Conservation (phyloP, 2,113 vertebrate species). For the Leptobrachium leishanense region DNA sequence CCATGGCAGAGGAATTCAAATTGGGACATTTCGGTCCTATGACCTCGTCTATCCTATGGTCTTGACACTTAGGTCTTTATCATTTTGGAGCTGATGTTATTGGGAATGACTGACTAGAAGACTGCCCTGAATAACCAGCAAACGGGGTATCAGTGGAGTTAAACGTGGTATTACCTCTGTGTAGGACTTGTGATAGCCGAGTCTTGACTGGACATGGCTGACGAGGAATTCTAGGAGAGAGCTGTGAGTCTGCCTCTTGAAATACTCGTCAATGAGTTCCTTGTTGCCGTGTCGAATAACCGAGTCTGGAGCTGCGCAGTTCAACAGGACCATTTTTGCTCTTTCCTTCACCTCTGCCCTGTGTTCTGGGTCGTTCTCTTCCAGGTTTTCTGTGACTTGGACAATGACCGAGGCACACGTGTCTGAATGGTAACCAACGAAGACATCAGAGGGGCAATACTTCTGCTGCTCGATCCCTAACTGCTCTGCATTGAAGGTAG, state of each 20-base stretch:
- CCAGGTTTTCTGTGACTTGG: constrained; percentile 70
- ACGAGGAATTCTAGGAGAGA: constrained; percentile 81
- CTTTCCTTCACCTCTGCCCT: constrained; percentile 55
- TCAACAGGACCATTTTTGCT: constrained; percentile 76
- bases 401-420: constrained; percentile 87
- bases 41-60: too few species aligned
- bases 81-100: too few species aligned
- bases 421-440: constrained; percentile 87
- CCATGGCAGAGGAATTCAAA: too few species aligned
- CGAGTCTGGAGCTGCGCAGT: constrained; percentile 87
- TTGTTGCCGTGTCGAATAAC: constrained; percentile 74
- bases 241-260: constrained; percentile 74
- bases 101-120: too few species aligned
- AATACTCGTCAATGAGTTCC: constrained; percentile 68
- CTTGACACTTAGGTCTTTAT: too few species aligned
- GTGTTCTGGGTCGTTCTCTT: constrained; percentile 39
- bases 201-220: constrained; percentile 54
- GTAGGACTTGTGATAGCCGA: constrained; percentile 55
- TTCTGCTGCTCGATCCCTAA: constrained; percentile 52
- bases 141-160: not conserved
- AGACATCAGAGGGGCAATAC: constrained; percentile 77
- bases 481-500: constrained; percentile 45
- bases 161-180: constrained; percentile 76
- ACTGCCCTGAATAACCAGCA: too few species aligned
- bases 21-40: too few species aligned